Evolutionary conservation across 2,888 invertebrate species (phyloP).

Genomic region (Schizotus pectinicornis): DNA sequence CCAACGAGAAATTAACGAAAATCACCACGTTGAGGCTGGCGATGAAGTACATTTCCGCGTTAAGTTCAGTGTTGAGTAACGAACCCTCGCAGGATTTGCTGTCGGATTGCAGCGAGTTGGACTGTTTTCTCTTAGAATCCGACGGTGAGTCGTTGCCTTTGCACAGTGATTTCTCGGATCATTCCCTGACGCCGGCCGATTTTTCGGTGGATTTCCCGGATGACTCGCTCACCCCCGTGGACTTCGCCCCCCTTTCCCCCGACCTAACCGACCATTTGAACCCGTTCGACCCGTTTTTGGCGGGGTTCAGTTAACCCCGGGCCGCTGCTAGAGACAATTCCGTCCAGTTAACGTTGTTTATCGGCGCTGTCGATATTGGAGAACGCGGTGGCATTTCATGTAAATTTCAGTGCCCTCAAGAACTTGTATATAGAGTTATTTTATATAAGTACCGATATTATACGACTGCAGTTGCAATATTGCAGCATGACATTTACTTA

Average conservation of each 20-base stretch:
- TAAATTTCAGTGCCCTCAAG: conserved; percentile 21
- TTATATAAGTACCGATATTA: conserved; percentile 25
- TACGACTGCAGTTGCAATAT: conserved; percentile 35
- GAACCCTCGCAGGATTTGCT: conserved; percentile 41
- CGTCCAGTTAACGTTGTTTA: conserved; percentile 22
- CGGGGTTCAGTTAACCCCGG: conserved; percentile 47
- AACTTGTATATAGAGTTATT: conserved; percentile 25
- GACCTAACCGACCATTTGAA: conserved; percentile 53
- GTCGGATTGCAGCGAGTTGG: conserved; percentile 56
- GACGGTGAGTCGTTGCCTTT: conserved; percentile 59
- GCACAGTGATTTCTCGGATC: conserved; percentile 54
- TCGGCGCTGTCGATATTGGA: conserved; percentile 20
- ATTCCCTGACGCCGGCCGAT: conserved; percentile 54
- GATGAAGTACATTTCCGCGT: conserved; percentile 69
- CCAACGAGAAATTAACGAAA: conserved; percentile 69
- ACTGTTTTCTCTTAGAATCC: conserved; percentile 63
- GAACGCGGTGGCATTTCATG: conserved; percentile 30
- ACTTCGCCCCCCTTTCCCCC: conserved; percentile 52
- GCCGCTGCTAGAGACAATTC: conserved; percentile 1
- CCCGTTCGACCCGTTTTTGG: conserved; percentile 53
- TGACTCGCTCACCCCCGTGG: conserved; percentile 52
- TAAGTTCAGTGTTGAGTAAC: conserved; percentile 52
- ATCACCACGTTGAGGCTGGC: conserved; percentile 71
- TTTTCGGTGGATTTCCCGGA: conserved; percentile 55
- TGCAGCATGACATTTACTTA: conserved; percentile 35